Evolutionary conservation across 2,797 vertebrate species (phyloP).

Genomic region (Sebastolobus alascanus): DNA sequence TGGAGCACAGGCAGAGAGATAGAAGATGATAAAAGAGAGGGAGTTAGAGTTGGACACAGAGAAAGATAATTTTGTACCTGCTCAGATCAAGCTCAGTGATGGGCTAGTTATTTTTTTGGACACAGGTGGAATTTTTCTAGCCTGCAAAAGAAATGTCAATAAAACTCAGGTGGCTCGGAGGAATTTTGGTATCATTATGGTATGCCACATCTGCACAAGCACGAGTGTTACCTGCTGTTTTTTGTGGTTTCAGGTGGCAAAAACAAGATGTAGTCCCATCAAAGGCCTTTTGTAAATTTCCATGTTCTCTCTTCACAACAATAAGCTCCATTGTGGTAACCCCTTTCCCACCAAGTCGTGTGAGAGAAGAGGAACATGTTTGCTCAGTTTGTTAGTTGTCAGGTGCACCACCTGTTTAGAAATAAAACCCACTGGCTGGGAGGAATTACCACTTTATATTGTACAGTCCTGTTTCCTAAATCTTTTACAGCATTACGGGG

Average conservation of each 20-base stretch:
- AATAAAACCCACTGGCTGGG: background rate
- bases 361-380: constrained; percentile 23
- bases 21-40: constrained; percentile 37
- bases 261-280: background rate
- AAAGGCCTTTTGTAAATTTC: constrained; percentile 5
- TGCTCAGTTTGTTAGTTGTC: background rate
- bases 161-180: background rate
- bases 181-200: constrained; percentile 3
- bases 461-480: constrained; percentile 31
- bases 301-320: constrained; percentile 17
- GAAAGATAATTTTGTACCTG: constrained; percentile 24
- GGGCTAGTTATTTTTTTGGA: background rate
- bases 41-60: constrained; percentile 16
- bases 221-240: background rate
- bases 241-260: background rate
- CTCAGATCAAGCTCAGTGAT: constrained; percentile 7
- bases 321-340: background rate
- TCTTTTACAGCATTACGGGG: constrained; percentile 31
- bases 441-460: background rate
- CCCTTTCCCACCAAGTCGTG: background rate
- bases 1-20: constrained; percentile 57
- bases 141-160: background rate
- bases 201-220: constrained; percentile 9
- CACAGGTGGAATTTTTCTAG: constrained; percentile 5
- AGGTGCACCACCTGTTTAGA: constrained; percentile 16